phyloP scores from a whole-genome alignment of 2,797 vertebrate genomes.

The Poeciliopsis paucimaculata region DNA sequence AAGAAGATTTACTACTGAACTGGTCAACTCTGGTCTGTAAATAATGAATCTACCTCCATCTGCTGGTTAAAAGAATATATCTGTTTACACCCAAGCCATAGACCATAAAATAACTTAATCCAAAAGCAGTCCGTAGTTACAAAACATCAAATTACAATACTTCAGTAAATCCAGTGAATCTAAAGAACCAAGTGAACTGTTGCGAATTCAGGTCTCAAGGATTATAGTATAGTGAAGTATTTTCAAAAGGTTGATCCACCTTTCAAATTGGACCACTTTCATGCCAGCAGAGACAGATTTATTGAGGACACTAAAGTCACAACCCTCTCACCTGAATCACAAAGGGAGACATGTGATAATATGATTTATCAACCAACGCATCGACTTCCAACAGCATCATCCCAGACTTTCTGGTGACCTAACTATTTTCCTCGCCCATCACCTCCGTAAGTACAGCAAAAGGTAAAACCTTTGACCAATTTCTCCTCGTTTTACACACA shows the following conservation, averaged over 20 bases:
- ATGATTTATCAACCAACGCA: neutral
- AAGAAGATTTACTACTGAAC: neutral
- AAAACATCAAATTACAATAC: neutral
- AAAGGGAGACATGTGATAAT: neutral
- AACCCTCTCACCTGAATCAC: neutral
- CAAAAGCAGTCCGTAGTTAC: neutral
- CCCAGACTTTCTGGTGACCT: neutral
- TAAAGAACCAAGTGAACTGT: neutral
- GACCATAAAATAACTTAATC: neutral
- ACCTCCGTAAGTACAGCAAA: neutral
- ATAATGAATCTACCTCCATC: constrained; percentile 46
- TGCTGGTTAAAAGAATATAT: constrained; percentile 46
- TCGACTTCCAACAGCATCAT: neutral
- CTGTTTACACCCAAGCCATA: neutral
- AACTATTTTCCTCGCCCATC: neutral
- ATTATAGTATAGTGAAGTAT: neutral
- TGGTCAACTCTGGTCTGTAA: neutral
- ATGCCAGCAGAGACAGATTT: neutral
- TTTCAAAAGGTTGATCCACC: neutral
- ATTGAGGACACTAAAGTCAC: neutral
- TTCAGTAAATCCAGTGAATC: neutral
- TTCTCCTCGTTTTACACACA: neutral
- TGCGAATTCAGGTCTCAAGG: neutral
- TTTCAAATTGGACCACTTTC: neutral
- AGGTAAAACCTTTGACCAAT: neutral